Conservation (phyloP, 2,888 invertebrate species). For the Scaptomyza reducta region DNA sequence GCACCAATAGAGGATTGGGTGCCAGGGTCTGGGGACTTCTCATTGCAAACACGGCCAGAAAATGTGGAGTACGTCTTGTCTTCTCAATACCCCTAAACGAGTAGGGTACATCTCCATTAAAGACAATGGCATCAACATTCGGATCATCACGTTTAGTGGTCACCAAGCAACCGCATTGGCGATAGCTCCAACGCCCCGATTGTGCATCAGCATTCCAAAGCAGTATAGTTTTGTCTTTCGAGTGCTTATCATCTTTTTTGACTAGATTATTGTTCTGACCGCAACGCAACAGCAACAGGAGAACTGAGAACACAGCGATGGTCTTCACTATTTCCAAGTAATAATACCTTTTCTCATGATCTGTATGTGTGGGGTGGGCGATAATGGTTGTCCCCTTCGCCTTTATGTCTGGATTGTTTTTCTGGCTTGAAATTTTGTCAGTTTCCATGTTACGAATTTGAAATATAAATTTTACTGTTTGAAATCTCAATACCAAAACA, state of each 20-base stretch:
- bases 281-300: constrained; percentile 6
- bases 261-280: fast-evolving
- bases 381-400: not conserved
- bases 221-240: not conserved
- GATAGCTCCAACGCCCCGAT: not conserved
- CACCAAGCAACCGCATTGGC: constrained; percentile 18
- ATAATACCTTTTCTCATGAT: not conserved
- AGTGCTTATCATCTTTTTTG: not conserved
- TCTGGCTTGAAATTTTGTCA: constrained; percentile 17
- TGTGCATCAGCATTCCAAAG: not conserved
- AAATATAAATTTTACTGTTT: not conserved
- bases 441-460: constrained; percentile 12
- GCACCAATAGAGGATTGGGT: not conserved
- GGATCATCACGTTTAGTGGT: constrained; percentile 9
- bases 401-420: not conserved
- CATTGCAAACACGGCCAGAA: constrained; percentile 15
- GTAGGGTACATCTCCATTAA: constrained; percentile 11
- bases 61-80: constrained; percentile 3
- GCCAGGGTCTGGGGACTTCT: constrained; percentile 8
- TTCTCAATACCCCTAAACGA: constrained; percentile 1
- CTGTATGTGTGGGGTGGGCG: not conserved
- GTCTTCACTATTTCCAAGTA: constrained; percentile 6
- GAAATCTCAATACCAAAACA: not conserved
- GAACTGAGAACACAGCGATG: not conserved
- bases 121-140: constrained; percentile 10